A percentile compares a stretch with the other conserved stretches of the same genome.
Evolutionary conservation across 2,797 vertebrate species (phyloP).

Genomic region (Malacoraja senta): DNA sequence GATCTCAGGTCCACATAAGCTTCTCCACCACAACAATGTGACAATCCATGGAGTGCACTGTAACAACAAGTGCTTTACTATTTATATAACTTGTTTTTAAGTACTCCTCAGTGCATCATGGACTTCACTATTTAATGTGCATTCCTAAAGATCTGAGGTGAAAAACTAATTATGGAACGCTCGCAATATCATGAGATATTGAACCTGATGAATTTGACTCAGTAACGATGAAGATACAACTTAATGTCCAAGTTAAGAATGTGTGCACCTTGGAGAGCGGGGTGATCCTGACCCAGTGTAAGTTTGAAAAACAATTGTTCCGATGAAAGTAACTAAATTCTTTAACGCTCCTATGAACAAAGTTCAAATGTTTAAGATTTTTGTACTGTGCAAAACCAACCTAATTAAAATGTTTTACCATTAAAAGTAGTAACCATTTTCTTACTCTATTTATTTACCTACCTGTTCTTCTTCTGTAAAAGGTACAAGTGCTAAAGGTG

Average conservation of each 20-base stretch:
- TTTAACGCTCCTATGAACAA: not conserved
- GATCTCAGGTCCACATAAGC: too few relatives aligned
- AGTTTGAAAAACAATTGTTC: not conserved
- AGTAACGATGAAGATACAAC: too few relatives aligned
- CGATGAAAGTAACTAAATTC: not conserved
- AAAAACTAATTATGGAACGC: too few relatives aligned
- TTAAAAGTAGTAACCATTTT: not conserved
- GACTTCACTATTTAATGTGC: too few relatives aligned
- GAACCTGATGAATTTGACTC: too few relatives aligned
- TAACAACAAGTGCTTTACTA: not conserved
- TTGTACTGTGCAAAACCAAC: not conserved
- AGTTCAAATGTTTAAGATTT: not conserved
- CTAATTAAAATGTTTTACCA: not conserved
- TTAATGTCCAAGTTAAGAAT: too few relatives aligned
- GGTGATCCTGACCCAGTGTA: not conserved
- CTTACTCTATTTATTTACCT: slow-evolving; percentile 43
- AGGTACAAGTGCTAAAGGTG: slow-evolving; percentile 88
- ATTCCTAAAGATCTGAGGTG: too few relatives aligned
- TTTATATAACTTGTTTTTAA: not conserved
- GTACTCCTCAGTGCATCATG: too few relatives aligned
- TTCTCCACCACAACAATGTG: too few relatives aligned
- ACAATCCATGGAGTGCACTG: not conserved
- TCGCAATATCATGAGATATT: too few relatives aligned
- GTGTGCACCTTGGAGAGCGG: too few relatives aligned
- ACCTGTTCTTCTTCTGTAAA: slow-evolving; percentile 99